Evolutionary conservation across 2,888 invertebrate genomes (phyloP).

Genomic region (Ceramica pisi): DNA sequence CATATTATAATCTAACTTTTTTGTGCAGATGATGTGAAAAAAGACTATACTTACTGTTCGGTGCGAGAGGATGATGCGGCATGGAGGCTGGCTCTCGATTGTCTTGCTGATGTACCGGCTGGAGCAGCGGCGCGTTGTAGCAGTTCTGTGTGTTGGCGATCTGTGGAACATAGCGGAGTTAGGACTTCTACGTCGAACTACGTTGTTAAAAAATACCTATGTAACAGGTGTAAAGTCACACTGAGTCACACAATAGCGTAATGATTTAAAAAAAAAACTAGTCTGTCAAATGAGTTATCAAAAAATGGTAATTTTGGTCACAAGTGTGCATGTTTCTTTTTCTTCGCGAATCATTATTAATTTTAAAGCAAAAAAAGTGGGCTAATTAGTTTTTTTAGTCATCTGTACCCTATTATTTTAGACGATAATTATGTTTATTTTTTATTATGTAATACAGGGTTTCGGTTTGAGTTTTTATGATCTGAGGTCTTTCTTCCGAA

Average conservation of each 20-base stretch:
- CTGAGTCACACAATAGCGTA: no score
- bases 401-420: no score
- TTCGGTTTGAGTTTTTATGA: background rate
- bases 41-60: constrained; percentile 74
- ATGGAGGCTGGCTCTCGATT: constrained; percentile 72
- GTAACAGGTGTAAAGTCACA: background rate
- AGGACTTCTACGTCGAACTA: background rate
- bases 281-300: no score
- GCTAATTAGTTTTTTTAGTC: no score
- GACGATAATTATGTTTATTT: background rate
- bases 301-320: no score
- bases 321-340: no score
- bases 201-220: background rate
- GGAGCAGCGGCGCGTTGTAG: constrained; percentile 86
- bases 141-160: constrained; percentile 84
- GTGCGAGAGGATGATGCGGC: constrained; percentile 80
- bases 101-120: constrained; percentile 79
- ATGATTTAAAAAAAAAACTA: no score
- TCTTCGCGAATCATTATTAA: no score
- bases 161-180: constrained; percentile 64
- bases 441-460: no score
- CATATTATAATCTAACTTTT: no score
- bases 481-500: background rate
- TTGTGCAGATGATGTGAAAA: no score
- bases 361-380: no score